These are phyloP conservation scores for Rhinatrema bivittatum DNA, from an alignment of 2,797 vertebrate species.

Conservation along the genomic window DNA sequence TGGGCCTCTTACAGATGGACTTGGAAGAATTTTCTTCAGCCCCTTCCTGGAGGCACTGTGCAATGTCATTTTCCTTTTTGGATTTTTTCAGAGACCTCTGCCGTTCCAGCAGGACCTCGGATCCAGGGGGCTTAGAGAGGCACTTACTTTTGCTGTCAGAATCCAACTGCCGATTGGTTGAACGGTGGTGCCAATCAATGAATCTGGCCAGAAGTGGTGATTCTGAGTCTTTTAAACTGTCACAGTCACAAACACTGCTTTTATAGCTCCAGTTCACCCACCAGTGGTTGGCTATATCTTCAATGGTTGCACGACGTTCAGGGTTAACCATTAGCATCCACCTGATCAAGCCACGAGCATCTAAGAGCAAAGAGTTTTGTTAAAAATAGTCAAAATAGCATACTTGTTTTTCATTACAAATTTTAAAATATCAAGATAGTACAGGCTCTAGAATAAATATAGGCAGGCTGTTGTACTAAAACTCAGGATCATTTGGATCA, in stretches of 20 bases:
- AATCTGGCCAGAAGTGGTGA: conserved; percentile 89
- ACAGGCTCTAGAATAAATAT: conserved; percentile 1
- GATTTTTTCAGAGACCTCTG: conserved; percentile 89
- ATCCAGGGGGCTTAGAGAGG: conserved; percentile 58
- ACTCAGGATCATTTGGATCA: too few relatives aligned
- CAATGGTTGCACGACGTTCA: conserved; percentile 88
- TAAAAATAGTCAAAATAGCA: neutral
- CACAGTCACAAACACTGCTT: conserved; percentile 92
- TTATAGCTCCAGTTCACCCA: conserved; percentile 99
- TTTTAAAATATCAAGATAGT: conserved; percentile 2
- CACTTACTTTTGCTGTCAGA: conserved; percentile 62
- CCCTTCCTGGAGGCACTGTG: conserved; percentile 62
- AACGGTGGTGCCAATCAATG: conserved; percentile 94
- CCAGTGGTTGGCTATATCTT: conserved; percentile 98
- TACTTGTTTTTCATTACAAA: neutral
- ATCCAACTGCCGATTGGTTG: conserved; percentile 69
- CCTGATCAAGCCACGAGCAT: conserved; percentile 92
- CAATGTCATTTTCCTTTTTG: conserved; percentile 88
- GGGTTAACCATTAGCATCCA: conserved; percentile 99
- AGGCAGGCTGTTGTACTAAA: too few relatives aligned
- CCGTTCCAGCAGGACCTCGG: conserved; percentile 56
- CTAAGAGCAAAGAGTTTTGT: conserved; percentile 41
- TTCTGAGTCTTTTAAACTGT: conserved; percentile 74
- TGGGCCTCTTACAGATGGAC: conserved; percentile 83
- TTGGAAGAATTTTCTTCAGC: conserved; percentile 61